Evolutionary conservation across 2,113 vertebrate genomes (phyloP), one percentile per base, ranked within the genome.

Genomic region (Daphoenositta chrysoptera): DNA sequence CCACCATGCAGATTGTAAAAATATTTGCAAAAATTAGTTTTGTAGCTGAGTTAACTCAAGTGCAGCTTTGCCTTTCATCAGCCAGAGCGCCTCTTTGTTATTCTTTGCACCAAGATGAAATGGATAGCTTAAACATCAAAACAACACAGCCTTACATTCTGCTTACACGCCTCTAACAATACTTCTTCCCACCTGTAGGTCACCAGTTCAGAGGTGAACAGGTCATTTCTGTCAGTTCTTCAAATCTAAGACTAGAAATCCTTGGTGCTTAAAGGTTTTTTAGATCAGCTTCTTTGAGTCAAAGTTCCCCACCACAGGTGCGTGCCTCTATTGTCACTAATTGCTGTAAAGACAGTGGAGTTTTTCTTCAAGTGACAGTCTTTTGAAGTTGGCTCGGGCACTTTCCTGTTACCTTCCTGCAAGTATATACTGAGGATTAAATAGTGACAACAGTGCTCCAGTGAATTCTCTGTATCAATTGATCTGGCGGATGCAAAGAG

Each of bases 111-210:
- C 33, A 92, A 96, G 95, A 92, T 97, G 98, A 98, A 98, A 98
- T 96, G 95, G 97, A 98, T 98, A 98, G 96, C 97, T 98, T 97
- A 97, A 98, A 97, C 90, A 97, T 98, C 98, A 97, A 96, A 97
- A 97, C 97, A 98, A 97, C 97, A 98, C 96, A 97, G 98, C 95
- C 40, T 91, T 95, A 84, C 90, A 96, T 97, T 98, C 97, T 98
- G 98, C 97, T 95, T 97, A 98, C 97, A 97, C 97, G 97, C 97
- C 96, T 83, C 94, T 97, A 97, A 99, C 98, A 99, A 99, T 98
- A 92, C 97, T 93, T 90, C 97, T 97, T 96, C 98, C 98, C 99
- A 99, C 99, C 99, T 99, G 99, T 92, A 98, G 98, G 98, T 98
- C 98, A 98, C 91, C 88, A 97, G 98, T 98, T 99, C 98, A 98